Conservation (phyloP, 2,888 invertebrate species). For the Himalopsyche japonica region DNA sequence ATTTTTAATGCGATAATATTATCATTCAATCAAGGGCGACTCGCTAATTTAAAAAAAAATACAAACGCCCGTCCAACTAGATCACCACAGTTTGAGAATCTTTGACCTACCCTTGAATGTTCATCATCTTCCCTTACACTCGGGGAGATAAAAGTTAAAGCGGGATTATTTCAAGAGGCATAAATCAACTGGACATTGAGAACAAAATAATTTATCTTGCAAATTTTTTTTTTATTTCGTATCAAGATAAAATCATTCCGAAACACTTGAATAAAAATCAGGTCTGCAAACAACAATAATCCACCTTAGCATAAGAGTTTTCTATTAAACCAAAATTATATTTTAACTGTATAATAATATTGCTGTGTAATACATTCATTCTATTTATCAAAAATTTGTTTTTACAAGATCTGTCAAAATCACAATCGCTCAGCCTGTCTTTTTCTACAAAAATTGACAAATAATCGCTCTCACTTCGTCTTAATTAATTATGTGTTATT, state of each 20-base stretch:
- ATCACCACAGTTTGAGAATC: not conserved
- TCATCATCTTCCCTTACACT: not conserved
- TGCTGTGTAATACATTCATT: too few relatives aligned
- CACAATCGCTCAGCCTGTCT: too few relatives aligned
- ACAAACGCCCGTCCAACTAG: not conserved
- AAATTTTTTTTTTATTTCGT: not conserved
- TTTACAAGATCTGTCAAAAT: too few relatives aligned
- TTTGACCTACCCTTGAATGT: not conserved
- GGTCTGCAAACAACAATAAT: not conserved
- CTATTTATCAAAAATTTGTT: too few relatives aligned
- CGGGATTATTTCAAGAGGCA: constrained; percentile 31
- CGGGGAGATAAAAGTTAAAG: constrained; percentile 23
- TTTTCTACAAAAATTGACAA: too few relatives aligned
- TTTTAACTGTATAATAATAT: too few relatives aligned
- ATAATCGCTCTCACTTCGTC: too few relatives aligned
- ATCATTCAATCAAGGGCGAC: too few relatives aligned
- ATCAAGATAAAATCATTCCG: not conserved
- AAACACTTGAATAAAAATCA: not conserved
- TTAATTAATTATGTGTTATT: too few relatives aligned
- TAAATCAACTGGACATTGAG: constrained; percentile 35
- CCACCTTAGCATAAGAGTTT: too few relatives aligned
- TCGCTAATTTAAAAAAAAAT: not conserved
- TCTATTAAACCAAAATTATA: too few relatives aligned
- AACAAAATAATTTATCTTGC: not conserved
- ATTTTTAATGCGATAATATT: too few relatives aligned